Percentiles rank a stretch among this genome's conserved stretches.
These are phyloP conservation scores for Xerus inauris DNA, from an alignment of 2,113 vertebrate species.

Conservation along the genomic window DNA sequence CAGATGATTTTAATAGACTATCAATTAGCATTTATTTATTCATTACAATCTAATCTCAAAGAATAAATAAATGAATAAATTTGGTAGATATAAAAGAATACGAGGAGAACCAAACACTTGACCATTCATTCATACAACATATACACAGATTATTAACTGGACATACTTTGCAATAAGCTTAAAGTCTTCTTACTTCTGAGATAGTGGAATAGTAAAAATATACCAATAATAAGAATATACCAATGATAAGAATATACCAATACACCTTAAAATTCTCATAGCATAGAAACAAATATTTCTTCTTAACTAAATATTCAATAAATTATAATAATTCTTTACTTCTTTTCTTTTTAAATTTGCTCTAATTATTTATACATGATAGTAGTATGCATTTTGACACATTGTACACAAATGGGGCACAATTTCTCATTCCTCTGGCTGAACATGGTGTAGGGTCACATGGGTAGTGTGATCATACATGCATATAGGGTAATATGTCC, in stretches of 20 bases:
- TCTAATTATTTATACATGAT: too few species aligned
- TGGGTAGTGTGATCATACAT: too few species aligned
- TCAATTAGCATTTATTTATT: not conserved
- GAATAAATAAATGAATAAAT: not conserved
- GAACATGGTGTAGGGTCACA: too few species aligned
- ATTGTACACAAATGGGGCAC: too few species aligned
- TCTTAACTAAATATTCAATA: not conserved
- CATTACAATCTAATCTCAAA: not conserved
- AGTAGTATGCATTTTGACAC: too few species aligned
- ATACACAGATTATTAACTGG: not conserved
- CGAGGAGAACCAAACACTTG: not conserved
- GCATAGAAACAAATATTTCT: not conserved
- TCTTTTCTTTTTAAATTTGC: too few species aligned
- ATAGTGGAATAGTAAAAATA: not conserved
- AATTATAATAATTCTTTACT: not conserved
- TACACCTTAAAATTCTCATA: not conserved
- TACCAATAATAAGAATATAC: not conserved
- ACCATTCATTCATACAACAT: not conserved
- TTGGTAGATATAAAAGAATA: not conserved
- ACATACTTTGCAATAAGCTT: not conserved
- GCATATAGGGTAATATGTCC: too few species aligned
- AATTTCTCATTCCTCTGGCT: too few species aligned
- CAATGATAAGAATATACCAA: not conserved
- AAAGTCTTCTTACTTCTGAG: not conserved
- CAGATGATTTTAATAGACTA: not conserved